Evolutionary conservation across 1,140 invertebrate species (phyloP).

Genomic region (Rhagoletis zephyria): DNA sequence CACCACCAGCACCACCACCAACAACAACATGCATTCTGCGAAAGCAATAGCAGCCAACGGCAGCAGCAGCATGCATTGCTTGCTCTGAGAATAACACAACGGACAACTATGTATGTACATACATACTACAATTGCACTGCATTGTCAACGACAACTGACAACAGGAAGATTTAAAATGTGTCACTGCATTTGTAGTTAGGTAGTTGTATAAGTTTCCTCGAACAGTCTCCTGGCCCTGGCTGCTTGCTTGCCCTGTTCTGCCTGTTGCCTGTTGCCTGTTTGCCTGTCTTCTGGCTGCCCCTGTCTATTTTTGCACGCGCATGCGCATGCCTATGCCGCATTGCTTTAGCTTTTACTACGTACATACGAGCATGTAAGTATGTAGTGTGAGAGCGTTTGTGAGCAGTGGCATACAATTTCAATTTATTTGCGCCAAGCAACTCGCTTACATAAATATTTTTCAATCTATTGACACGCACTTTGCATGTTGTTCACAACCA

Average conservation of each 20-base stretch:
- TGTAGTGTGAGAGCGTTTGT: neutral
- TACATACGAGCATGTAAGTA: neutral
- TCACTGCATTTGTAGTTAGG: conserved; percentile 22
- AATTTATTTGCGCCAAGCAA: conserved; percentile 17
- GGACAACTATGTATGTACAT: neutral
- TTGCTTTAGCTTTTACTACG: neutral
- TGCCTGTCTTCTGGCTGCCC: neutral
- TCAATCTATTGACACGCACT: conserved; percentile 45
- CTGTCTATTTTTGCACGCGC: conserved; percentile 47
- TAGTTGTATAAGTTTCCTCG: neutral
- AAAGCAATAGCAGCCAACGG: neutral
- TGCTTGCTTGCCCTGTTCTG: neutral
- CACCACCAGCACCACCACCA: neutral
- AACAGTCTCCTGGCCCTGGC: neutral
- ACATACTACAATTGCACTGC: conserved; percentile 12
- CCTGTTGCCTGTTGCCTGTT: too few species aligned
- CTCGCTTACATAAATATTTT: conserved; percentile 45
- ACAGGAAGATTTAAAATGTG: conserved; percentile 52
- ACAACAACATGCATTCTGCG: neutral
- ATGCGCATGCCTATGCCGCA: neutral
- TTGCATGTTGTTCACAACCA: conserved; percentile 25
- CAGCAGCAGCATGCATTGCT: conserved; percentile 29
- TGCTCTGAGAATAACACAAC: neutral
- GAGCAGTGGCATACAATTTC: conserved; percentile 30
- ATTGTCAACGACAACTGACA: conserved; percentile 48